Base-by-base conservation (phyloP, 2,113 vertebrate species). In the Camelus bactrianus region DNA sequence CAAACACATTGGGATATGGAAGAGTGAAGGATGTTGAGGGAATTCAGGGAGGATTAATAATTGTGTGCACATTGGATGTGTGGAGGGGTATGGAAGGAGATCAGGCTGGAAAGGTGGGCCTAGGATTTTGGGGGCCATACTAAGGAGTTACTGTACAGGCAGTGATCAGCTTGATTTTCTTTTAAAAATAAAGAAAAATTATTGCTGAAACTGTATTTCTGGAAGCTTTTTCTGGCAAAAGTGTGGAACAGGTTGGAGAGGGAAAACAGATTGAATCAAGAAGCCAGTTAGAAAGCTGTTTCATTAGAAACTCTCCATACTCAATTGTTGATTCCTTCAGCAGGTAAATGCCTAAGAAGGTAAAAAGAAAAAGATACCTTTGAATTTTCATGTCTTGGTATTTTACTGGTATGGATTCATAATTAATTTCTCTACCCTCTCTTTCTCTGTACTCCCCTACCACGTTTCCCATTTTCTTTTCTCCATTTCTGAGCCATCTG, bases 401-500 rank as follows among this genome's bases (percentile, higher is more conserved):
- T 75, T 81, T 87, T 81, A 26, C 6, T 72, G 90, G 9, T 77
- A 22, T 20, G 48, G 20, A 62, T 87, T 89, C 22, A 54, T 32
- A 67, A 70, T 69, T 93, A 62, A 28, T 76, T 62, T 85, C 42
- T 90, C 22, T 69, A 11, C 32, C 42, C 5, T 22, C 13, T 79
- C 32, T 87, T 77, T 77, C 60, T 91, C 69, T 32, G 82, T 88
- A 76, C 6, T 80, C 16, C 28, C 20, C 28, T n/a, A 69, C 14
- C 11, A 24, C 26, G 76, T 32, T 89, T 35, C 28, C 46, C 52
- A 70, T 42, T 80, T 75, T 84, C 28, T 70, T 52, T 82, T 67
- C 42, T 85, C 67, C 30, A 17, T 96, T 95, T 95, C 56, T 72
- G 79, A 85, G 35, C 75, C 70, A 54, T 97, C 73, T 91, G 70